Conservation (phyloP, 1,140 invertebrate genomes). For the Monomorium pharaonis region DNA sequence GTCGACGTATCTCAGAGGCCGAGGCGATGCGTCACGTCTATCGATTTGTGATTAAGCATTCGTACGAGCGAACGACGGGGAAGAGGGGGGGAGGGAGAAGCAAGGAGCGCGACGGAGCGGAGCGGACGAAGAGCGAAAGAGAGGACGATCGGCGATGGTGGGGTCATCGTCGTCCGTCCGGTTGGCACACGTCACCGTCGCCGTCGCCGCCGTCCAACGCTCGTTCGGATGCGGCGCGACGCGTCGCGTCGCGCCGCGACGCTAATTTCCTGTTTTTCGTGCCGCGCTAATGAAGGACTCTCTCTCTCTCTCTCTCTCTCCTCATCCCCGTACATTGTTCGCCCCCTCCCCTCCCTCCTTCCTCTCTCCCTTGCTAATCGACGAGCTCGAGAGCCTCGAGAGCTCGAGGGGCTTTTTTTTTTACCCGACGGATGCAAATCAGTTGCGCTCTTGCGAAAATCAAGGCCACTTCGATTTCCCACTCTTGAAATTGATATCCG, state of each 20-base stretch:
- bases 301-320: neutral
- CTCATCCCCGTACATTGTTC: constrained; percentile 51
- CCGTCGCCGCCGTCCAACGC: constrained; percentile 11
- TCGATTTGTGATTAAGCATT: constrained; percentile 73
- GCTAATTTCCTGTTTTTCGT: constrained; percentile 73
- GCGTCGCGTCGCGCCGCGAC: constrained; percentile 57
- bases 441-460: neutral
- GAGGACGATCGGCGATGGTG: neutral
- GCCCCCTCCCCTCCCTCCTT: neutral
- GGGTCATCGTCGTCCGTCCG: constrained; percentile 57
- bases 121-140: neutral
- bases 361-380: constrained; percentile 46
- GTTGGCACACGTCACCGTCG: constrained; percentile 57
- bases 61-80: constrained; percentile 36
- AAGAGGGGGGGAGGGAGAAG: neutral
- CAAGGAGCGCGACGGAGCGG: neutral
- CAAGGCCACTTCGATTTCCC: neutral
- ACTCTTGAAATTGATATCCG: neutral
- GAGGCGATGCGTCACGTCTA: constrained; percentile 69
- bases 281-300: constrained; percentile 64
- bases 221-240: constrained; percentile 34
- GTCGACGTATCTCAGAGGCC: constrained; percentile 50
- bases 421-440: neutral
- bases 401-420: neutral
- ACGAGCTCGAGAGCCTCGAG: constrained; percentile 42